These are phyloP conservation scores for Heliothis subflexa DNA, from an alignment of 1,140 invertebrate species.

Conservation along the genomic window DNA sequence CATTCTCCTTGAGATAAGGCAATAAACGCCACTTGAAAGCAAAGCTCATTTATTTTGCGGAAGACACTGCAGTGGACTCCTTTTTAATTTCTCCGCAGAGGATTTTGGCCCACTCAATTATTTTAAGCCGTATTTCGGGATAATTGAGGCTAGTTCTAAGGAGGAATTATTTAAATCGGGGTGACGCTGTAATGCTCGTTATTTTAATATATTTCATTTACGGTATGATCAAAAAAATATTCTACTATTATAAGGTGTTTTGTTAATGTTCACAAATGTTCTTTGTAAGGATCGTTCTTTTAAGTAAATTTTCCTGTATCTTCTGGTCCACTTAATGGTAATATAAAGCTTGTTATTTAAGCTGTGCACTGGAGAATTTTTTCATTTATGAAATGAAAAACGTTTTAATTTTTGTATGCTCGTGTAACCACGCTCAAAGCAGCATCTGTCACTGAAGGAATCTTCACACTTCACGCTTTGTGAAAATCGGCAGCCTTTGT, in stretches of 20 bases:
- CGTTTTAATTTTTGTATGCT: not conserved
- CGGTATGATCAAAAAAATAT: too few relatives aligned
- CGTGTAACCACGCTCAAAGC: not conserved
- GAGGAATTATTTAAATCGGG: constrained; percentile 30
- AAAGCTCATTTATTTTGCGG: constrained; percentile 78
- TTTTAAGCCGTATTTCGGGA: constrained; percentile 55
- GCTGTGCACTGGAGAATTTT: too few relatives aligned
- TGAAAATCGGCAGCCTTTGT: constrained; percentile 16
- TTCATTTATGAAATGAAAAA: not conserved
- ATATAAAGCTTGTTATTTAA: too few relatives aligned
- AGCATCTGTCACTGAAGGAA: not conserved
- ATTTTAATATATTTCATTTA: not conserved
- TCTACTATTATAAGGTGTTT: too few relatives aligned
- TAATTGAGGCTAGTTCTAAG: constrained; percentile 37
- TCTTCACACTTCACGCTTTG: constrained; percentile 9
- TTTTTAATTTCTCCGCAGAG: constrained; percentile 68
- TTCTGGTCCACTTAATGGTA: not conserved
- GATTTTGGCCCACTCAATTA: constrained; percentile 68
- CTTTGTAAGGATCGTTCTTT: not conserved
- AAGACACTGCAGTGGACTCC: constrained; percentile 70
- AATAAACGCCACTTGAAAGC: constrained; percentile 81
- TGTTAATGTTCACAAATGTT: not conserved
- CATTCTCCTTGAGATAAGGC: constrained; percentile 80
- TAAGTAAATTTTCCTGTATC: not conserved
- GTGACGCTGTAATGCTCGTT: not conserved